These are phyloP conservation scores for Pomacea maculata DNA, from an alignment of 1,140 invertebrate species.

Conservation along the genomic window DNA sequence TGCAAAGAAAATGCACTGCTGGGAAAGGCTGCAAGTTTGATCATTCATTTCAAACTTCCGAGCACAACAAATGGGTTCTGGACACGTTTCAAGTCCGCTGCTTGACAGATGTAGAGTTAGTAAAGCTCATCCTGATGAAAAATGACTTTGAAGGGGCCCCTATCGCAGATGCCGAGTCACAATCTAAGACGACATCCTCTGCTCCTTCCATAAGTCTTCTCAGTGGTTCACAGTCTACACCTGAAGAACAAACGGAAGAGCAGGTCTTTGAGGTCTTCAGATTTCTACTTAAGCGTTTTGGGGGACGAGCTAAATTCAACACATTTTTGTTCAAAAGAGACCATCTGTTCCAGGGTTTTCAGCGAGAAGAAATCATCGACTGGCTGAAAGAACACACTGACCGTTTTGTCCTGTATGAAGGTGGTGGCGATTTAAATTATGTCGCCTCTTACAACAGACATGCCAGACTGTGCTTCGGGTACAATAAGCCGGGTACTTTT, in stretches of 20 bases:
- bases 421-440: not conserved
- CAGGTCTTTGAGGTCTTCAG: not conserved
- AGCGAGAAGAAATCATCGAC: not conserved
- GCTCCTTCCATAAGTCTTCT: not conserved
- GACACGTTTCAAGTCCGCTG: not conserved
- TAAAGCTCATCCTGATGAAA: not conserved
- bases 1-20: not conserved
- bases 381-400: not conserved
- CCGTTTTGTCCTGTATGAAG: not conserved
- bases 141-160: not conserved
- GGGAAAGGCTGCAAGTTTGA: slow-evolving; percentile 3
- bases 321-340: not conserved
- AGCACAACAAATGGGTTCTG: slow-evolving; percentile 14
- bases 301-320: not conserved
- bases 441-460: not conserved
- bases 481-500: not conserved
- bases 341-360: not conserved
- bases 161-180: not conserved
- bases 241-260: not conserved
- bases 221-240: not conserved
- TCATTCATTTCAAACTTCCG: not conserved
- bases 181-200: not conserved
- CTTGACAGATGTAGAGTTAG: not conserved
- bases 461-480: not conserved
- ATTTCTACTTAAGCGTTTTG: not conserved